Conservation (phyloP, 2,797 vertebrate genomes). For the Spinus pinus region DNA sequence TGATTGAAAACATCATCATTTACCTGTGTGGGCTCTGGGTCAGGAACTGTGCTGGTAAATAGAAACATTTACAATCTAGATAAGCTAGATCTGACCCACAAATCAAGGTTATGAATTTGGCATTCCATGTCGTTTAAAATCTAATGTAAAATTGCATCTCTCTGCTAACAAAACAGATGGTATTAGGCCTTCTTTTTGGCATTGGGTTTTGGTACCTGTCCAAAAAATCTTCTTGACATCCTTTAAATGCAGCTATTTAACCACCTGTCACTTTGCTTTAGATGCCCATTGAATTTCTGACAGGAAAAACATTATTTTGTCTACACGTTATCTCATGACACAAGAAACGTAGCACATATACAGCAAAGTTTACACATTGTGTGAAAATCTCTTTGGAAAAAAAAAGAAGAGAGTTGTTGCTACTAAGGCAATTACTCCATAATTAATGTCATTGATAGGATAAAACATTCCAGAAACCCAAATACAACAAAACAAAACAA, state of each 20-base stretch:
- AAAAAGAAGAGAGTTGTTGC: slow-evolving; percentile 54
- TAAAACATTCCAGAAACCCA: slow-evolving; percentile 42
- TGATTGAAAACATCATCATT: background rate
- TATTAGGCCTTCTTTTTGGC: slow-evolving; percentile 69
- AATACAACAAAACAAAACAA: slow-evolving; percentile 48
- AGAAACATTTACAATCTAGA: background rate
- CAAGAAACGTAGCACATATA: slow-evolving; percentile 31
- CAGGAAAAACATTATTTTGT: slow-evolving; percentile 74
- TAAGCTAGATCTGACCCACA: slow-evolving; percentile 25
- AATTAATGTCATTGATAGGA: slow-evolving; percentile 64
- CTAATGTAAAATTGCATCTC: slow-evolving; percentile 41
- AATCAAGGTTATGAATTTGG: slow-evolving; percentile 52
- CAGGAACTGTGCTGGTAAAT: background rate
- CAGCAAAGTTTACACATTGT: slow-evolving; percentile 64
- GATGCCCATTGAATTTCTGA: slow-evolving; percentile 69
- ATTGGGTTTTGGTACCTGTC: slow-evolving; percentile 69
- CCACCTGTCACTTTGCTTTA: slow-evolving; percentile 70
- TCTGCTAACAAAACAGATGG: slow-evolving; percentile 67
- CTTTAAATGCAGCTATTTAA: slow-evolving; percentile 74
- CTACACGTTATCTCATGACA: slow-evolving; percentile 60
- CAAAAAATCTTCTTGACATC: slow-evolving; percentile 74
- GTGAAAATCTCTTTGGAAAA: slow-evolving; percentile 66
- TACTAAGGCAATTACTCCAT: slow-evolving; percentile 48
- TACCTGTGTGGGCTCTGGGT: background rate
- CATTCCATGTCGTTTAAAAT: slow-evolving; percentile 22